Conservation (phyloP, 2,113 vertebrate species). For the Acanthochromis polyacanthus region DNA sequence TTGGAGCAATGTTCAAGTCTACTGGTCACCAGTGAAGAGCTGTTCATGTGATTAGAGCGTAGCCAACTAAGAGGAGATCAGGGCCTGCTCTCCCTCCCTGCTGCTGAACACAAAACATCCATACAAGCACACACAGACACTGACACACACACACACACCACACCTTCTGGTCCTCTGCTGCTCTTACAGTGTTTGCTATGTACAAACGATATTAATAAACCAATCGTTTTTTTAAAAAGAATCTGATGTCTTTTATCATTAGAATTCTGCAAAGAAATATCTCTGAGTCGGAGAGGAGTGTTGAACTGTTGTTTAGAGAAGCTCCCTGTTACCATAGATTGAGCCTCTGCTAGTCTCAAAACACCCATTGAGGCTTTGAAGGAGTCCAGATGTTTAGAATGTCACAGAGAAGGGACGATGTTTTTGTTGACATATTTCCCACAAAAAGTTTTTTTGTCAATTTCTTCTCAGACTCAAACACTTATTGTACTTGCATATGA, state of each 20-base stretch:
- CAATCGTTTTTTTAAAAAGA: slow-evolving; percentile 75
- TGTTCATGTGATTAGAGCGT: slow-evolving; percentile 76
- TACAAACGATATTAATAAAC: slow-evolving; percentile 88
- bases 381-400: no score
- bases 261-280: not conserved
- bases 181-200: slow-evolving; percentile 86
- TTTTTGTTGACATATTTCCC: no score
- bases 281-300: no score
- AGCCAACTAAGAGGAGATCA: slow-evolving; percentile 81
- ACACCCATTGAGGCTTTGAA: no score
- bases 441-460: no score
- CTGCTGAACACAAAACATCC: slow-evolving; percentile 86
- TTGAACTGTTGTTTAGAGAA: no score
- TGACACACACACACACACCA: slow-evolving; percentile 69
- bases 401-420: no score
- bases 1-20: slow-evolving; percentile 72
- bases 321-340: no score
- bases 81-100: slow-evolving; percentile 80
- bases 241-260: not conserved
- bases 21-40: slow-evolving; percentile 47
- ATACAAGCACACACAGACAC: slow-evolving; percentile 62
- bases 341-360: no score
- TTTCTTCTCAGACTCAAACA: no score
- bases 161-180: slow-evolving; percentile 86
- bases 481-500: no score